Percentiles rank a stretch among this genome's conserved stretches.
Conservation (phyloP, 2,113 vertebrate genomes). For the Pteronura brasiliensis region DNA sequence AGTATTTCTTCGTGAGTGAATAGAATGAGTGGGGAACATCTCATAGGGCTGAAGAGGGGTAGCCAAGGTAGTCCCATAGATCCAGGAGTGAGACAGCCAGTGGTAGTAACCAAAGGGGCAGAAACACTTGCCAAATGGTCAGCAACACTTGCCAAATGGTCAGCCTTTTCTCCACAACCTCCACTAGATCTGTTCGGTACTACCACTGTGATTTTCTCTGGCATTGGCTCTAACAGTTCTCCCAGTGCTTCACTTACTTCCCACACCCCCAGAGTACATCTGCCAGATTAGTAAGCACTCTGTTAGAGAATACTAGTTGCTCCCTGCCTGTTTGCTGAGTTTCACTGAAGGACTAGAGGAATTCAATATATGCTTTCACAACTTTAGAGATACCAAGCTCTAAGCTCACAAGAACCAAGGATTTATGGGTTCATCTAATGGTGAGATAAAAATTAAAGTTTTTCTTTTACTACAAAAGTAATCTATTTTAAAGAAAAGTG, state of each 20-base stretch:
- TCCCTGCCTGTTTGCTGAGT: neutral
- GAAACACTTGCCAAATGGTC: neutral
- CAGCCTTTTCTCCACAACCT: neutral
- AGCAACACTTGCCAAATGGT: neutral
- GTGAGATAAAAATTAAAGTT: neutral
- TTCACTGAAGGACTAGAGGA: neutral
- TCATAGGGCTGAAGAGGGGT: neutral
- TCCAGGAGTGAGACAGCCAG: neutral
- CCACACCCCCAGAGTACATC: neutral
- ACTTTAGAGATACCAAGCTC: neutral
- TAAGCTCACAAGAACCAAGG: neutral
- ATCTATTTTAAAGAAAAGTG: slow-evolving; percentile 29
- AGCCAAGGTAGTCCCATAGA: neutral
- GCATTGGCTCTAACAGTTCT: neutral
- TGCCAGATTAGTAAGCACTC: neutral
- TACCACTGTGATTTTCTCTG: neutral
- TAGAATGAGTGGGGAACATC: neutral
- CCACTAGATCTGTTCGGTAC: neutral
- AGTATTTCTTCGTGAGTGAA: neutral
- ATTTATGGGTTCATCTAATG: neutral
- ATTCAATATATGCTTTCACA: neutral
- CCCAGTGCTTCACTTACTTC: neutral
- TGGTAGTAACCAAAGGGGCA: neutral
- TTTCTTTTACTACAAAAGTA: slow-evolving; percentile 14
- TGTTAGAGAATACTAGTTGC: neutral